Percentiles rank a stretch among this genome's conserved stretches.
These are phyloP conservation scores for Myrmophylax atrothorax DNA, from an alignment of 2,113 vertebrate species.

Conservation along the genomic window DNA sequence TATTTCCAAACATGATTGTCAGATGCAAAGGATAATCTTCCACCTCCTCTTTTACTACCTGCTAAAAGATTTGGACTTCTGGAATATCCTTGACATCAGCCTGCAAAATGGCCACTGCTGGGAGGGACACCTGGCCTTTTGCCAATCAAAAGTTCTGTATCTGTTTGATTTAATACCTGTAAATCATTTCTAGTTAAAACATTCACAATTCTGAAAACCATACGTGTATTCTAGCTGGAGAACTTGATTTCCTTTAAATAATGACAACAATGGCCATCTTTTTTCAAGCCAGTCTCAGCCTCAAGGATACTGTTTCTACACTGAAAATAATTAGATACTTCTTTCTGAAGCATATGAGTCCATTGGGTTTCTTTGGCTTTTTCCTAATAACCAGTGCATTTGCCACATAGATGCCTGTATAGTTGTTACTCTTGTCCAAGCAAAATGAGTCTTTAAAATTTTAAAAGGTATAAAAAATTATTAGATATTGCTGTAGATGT, in stretches of 20 bases:
- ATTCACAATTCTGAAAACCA: not conserved
- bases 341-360: not conserved
- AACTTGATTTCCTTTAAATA: not conserved
- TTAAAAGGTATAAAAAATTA: not conserved
- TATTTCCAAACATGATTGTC: slow-evolving; percentile 24
- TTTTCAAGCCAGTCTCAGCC: not conserved
- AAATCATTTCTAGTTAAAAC: not conserved
- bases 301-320: not conserved
- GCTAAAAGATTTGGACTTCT: slow-evolving; percentile 55
- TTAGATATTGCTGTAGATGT: not conserved
- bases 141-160: not conserved
- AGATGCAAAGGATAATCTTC: slow-evolving; percentile 72
- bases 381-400: not conserved
- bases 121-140: slow-evolving; percentile 66
- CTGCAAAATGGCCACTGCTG: slow-evolving; percentile 59
- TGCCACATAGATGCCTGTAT: not conserved
- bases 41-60: slow-evolving; percentile 67
- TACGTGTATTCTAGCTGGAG: not conserved
- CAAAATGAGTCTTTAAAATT: not conserved
- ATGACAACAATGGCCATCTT: not conserved
- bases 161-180: not conserved
- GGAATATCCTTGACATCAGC: slow-evolving; percentile 22
- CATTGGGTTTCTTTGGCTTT: not conserved
- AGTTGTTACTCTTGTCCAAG: not conserved
- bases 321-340: not conserved